Percentiles rank a stretch among this genome's conserved stretches.
Evolutionary conservation across 2,797 vertebrate genomes (phyloP).

Genomic region (Parambassis ranga): DNA sequence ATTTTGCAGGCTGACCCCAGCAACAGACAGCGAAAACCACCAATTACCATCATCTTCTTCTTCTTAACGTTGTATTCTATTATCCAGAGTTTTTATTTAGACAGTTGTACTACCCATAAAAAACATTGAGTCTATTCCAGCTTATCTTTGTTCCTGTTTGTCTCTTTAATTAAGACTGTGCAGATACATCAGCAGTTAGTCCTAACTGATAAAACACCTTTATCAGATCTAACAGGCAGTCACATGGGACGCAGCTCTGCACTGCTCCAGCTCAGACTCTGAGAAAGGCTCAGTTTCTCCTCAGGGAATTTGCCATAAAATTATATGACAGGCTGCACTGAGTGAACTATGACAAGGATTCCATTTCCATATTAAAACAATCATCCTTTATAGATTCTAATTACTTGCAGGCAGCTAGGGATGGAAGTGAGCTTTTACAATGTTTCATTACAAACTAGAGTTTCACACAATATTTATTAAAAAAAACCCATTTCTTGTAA

Average conservation of each 20-base stretch:
- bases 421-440: slow-evolving; percentile 36
- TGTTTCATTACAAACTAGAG: slow-evolving; percentile 37
- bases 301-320: slow-evolving; percentile 55
- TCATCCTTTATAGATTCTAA: slow-evolving; percentile 55
- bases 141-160: slow-evolving; percentile 25
- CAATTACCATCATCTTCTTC: slow-evolving; percentile 23
- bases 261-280: not conserved
- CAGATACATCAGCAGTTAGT: slow-evolving; percentile 27
- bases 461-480: slow-evolving; percentile 21
- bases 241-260: slow-evolving; percentile 6
- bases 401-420: slow-evolving; percentile 40
- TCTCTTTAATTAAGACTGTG: slow-evolving; percentile 44
- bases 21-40: not conserved
- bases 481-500: slow-evolving; percentile 31
- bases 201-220: slow-evolving; percentile 29
- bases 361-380: slow-evolving; percentile 69
- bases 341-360: slow-evolving; percentile 60
- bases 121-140: not conserved
- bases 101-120: slow-evolving; percentile 13
- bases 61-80: not conserved
- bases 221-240: slow-evolving; percentile 46
- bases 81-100: slow-evolving; percentile 12
- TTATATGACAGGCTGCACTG: slow-evolving; percentile 49
- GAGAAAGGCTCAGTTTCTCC: slow-evolving; percentile 40
- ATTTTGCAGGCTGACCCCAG: not conserved